These are phyloP conservation scores for Urocyon cinereoargenteus DNA, from an alignment of 2,797 vertebrate genomes.

Conservation along the genomic window DNA sequence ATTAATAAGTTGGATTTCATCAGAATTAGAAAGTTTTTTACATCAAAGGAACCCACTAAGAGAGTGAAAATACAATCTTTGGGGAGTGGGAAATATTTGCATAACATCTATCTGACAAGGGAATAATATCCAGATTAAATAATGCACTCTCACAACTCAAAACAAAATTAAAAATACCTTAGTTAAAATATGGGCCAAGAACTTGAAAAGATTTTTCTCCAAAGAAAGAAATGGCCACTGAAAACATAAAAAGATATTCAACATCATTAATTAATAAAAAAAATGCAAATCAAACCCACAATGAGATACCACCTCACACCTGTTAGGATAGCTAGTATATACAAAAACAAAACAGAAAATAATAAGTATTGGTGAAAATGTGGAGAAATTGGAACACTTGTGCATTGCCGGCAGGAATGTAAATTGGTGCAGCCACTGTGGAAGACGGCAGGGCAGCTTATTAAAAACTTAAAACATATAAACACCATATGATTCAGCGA, in stretches of 20 bases:
- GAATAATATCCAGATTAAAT: background rate
- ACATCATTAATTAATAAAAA: background rate
- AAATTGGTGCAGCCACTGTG: background rate
- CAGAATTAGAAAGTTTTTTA: background rate
- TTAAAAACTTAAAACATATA: background rate
- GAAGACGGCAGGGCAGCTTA: background rate
- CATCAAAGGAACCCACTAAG: background rate
- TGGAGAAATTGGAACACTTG: background rate
- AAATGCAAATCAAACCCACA: background rate
- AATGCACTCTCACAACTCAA: background rate
- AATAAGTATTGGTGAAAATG: background rate
- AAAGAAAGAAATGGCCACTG: background rate
- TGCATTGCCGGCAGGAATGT: background rate
- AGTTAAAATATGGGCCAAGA: background rate
- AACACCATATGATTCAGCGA: background rate
- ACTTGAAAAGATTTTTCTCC: background rate
- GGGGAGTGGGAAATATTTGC: background rate
- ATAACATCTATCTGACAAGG: background rate
- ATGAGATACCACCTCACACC: background rate
- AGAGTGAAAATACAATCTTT: background rate
- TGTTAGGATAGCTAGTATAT: background rate
- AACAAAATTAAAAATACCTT: background rate
- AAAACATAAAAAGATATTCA: background rate
- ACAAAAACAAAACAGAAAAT: background rate
- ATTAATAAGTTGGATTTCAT: background rate